A percentile compares a stretch with the other conserved stretches of the same genome.
These are phyloP conservation scores for Cryptocheilus praepositus DNA, from an alignment of 2,888 invertebrate species.

Conservation along the genomic window DNA sequence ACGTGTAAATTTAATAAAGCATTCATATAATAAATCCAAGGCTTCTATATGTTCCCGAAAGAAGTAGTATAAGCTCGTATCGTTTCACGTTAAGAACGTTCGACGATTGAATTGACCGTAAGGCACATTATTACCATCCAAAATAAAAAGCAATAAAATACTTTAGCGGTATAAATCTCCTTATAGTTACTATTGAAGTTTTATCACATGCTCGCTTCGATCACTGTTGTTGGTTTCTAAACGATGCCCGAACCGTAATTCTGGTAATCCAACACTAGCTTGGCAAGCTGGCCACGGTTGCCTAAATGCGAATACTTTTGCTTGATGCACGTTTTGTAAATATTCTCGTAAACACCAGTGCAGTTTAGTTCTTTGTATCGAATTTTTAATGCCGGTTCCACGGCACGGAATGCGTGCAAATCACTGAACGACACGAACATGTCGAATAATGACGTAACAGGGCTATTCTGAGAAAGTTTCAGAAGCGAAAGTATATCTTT, in stretches of 20 bases:
- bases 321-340: slow-evolving; percentile 59
- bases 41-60: too few relatives aligned
- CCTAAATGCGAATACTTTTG: slow-evolving; percentile 71
- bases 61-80: too few relatives aligned
- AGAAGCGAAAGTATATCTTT: slow-evolving; percentile 79
- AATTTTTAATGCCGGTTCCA: slow-evolving; percentile 86
- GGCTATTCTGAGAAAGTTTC: slow-evolving; percentile 71
- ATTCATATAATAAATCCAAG: slow-evolving; percentile 31
- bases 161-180: too few relatives aligned
- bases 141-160: too few relatives aligned
- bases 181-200: neutral
- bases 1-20: slow-evolving; percentile 48
- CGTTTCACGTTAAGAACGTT: too few relatives aligned
- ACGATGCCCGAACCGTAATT: slow-evolving; percentile 26
- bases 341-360: slow-evolving; percentile 57
- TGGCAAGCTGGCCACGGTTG: slow-evolving; percentile 78
- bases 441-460: slow-evolving; percentile 79
- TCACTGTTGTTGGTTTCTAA: slow-evolving; percentile 21
- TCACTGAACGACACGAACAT: slow-evolving; percentile 83
- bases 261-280: slow-evolving; percentile 76
- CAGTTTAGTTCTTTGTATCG: slow-evolving; percentile 74
- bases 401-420: slow-evolving; percentile 85
- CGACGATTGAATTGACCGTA: too few relatives aligned
- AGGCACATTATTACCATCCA: too few relatives aligned
- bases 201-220: neutral